Percentiles rank a stretch among this genome's conserved stretches.
phyloP scores from a whole-genome alignment of 2,888 invertebrate genomes.

The Yponomeuta sedellus region DNA sequence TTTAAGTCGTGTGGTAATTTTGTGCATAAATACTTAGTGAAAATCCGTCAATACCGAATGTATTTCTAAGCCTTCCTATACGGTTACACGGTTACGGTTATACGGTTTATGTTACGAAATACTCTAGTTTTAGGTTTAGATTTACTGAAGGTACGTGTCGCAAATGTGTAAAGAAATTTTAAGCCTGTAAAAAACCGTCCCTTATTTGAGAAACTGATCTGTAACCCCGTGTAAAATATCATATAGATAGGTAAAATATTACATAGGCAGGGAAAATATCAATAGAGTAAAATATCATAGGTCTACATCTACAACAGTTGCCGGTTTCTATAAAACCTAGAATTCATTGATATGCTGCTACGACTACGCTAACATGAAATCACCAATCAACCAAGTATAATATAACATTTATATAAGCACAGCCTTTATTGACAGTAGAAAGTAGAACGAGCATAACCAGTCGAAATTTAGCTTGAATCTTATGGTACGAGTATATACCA shows the following conservation, averaged over 20 bases:
- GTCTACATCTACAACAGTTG: neutral
- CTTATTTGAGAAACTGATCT: no score
- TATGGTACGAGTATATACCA: neutral
- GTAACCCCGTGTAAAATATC: no score
- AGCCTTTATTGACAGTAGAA: slow-evolving; percentile 1
- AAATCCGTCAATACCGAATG: no score
- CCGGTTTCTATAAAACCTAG: neutral
- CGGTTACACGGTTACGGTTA: no score
- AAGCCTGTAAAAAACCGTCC: no score
- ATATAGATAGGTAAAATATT: neutral
- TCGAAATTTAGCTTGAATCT: neutral
- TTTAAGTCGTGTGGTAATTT: no score
- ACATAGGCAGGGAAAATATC: neutral
- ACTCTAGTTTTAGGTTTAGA: no score
- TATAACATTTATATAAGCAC: neutral
- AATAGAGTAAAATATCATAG: neutral
- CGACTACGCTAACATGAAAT: neutral
- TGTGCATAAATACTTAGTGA: no score
- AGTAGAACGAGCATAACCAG: neutral
- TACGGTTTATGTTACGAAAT: no score
- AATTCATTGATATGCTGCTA: neutral
- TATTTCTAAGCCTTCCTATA: no score
- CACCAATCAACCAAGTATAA: neutral
- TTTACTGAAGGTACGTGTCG: no score
- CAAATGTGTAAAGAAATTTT: no score